A percentile compares a stretch with the other conserved stretches of the same genome.
These are phyloP conservation scores for Bubo blakistoni DNA, from an alignment of 2,113 vertebrate genomes.

Conservation along the genomic window DNA sequence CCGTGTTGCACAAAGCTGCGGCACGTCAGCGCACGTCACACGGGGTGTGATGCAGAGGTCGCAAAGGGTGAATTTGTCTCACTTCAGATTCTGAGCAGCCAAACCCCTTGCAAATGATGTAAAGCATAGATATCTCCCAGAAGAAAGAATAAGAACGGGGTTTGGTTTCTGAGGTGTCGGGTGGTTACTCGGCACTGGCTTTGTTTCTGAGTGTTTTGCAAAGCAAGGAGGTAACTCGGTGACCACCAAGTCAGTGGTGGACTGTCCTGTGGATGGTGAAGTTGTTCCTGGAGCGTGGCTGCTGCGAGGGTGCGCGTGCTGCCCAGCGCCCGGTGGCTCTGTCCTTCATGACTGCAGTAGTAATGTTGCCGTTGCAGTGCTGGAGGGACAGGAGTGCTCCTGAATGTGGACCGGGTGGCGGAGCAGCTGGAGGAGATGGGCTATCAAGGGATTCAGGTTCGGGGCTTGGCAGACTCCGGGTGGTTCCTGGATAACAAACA, in stretches of 20 bases:
- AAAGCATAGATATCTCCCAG: background rate
- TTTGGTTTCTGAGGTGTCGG: background rate
- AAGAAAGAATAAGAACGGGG: background rate
- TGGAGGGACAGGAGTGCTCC: conserved; percentile 91
- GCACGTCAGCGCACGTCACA: background rate
- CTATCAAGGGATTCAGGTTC: conserved; percentile 86
- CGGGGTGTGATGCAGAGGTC: background rate
- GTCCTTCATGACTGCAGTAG: background rate
- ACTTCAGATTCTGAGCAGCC: background rate
- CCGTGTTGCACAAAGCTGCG: background rate
- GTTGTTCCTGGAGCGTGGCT: background rate
- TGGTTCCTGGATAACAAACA: conserved; percentile 99
- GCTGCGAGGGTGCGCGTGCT: background rate
- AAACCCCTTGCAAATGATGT: background rate
- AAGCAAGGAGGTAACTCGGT: background rate
- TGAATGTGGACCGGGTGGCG: conserved; percentile 92
- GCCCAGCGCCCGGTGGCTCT: background rate
- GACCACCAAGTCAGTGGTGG: background rate
- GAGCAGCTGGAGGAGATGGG: conserved; percentile 89
- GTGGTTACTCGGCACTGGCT: background rate
- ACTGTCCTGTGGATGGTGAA: background rate
- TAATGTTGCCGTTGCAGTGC: conserved; percentile 75
- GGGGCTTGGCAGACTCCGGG: conserved; percentile 92
- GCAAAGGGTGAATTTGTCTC: background rate
- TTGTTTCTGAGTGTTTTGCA: background rate